Evolutionary conservation across 2,113 vertebrate species (phyloP).

Genomic region (Rhabdornis inornatus): DNA sequence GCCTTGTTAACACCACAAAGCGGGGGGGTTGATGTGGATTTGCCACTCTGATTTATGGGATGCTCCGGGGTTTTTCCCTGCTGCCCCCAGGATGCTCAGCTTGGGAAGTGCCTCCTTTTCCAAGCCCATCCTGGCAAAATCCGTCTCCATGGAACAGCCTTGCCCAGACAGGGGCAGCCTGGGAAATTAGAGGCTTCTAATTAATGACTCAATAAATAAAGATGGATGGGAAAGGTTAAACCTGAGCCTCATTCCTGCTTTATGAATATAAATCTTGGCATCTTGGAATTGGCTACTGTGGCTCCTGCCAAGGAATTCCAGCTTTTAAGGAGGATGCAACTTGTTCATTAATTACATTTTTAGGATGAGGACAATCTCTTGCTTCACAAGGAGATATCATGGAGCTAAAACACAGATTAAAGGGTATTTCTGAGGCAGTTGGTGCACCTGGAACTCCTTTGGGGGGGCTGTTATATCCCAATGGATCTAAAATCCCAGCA

Average conservation of each 20-base stretch:
- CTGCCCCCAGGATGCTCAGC: accelerated
- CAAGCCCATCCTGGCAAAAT: constrained; percentile 8
- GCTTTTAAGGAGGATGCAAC: background rate
- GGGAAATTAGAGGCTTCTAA: constrained; percentile 57
- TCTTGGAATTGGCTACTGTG: background rate
- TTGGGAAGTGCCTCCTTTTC: background rate
- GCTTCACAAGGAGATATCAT: background rate
- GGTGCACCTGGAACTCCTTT: background rate
- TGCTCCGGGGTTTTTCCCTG: background rate
- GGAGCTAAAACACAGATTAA: background rate
- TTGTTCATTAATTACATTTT: background rate
- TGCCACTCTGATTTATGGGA: background rate
- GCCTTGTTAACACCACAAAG: background rate
- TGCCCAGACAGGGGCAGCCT: constrained; percentile 31
- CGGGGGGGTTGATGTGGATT: accelerated
- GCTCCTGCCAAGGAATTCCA: background rate
- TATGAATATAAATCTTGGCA: constrained; percentile 4
- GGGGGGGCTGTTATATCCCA: background rate
- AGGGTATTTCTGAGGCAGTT: background rate
- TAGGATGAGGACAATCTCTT: background rate
- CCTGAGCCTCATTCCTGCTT: constrained; percentile 13
- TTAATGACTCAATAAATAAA: constrained; percentile 67
- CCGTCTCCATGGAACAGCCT: background rate
- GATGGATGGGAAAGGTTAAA: constrained; percentile 59
- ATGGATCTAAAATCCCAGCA: background rate